Conservation (phyloP, 2,888 invertebrate species). For the Lithophane leautieri region DNA sequence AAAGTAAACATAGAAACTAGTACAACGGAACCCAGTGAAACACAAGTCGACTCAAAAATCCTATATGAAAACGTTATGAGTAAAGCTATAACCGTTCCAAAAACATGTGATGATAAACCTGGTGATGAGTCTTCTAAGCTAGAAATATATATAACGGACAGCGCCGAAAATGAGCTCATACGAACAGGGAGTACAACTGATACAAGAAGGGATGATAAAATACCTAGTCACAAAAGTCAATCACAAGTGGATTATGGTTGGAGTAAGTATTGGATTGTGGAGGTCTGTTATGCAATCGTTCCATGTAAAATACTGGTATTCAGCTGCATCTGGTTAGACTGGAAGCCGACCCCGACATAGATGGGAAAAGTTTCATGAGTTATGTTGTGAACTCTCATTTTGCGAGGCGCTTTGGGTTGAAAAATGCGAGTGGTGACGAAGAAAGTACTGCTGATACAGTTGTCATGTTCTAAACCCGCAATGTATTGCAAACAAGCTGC, state of each 20-base stretch:
- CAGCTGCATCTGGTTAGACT: too few species aligned
- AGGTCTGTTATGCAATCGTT: too few species aligned
- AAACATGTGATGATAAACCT: not conserved
- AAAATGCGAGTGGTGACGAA: too few species aligned
- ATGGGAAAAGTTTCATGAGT: not conserved
- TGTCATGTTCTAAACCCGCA: too few species aligned
- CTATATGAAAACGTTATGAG: not conserved
- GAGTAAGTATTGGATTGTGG: slow-evolving; percentile 53
- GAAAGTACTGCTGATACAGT: not conserved
- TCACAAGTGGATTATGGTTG: slow-evolving; percentile 39
- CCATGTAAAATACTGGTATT: too few species aligned
- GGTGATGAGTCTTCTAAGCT: not conserved
- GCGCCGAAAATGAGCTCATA: not conserved
- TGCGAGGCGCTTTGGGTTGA: not conserved
- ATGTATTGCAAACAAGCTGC: too few species aligned
- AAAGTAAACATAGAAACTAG: slow-evolving; percentile 1
- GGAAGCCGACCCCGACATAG: too few species aligned
- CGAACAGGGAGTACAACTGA: slow-evolving; percentile 11
- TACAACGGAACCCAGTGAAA: not conserved
- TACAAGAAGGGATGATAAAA: slow-evolving; percentile 6
- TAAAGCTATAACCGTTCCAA: not conserved
- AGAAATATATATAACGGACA: not conserved
- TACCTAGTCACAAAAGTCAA: slow-evolving; percentile 9
- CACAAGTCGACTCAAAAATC: not conserved
- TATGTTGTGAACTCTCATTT: not conserved